Percentiles rank a stretch among this genome's conserved stretches.
phyloP scores from a whole-genome alignment of 2,888 invertebrate genomes.

The Macropis europaea region DNA sequence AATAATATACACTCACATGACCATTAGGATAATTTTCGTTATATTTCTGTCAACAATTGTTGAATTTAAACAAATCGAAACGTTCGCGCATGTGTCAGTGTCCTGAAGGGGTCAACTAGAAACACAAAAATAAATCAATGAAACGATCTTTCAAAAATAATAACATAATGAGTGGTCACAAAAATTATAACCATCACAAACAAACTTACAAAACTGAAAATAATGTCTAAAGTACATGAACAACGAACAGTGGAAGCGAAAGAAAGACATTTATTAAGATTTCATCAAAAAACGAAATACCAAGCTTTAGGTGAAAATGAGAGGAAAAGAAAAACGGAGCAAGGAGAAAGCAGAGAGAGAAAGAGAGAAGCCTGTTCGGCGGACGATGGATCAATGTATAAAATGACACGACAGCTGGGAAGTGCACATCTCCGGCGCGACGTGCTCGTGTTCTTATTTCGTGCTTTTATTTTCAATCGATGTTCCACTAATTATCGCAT shows the following conservation, averaged over 20 bases:
- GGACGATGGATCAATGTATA: slow-evolving; percentile 53
- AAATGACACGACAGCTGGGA: slow-evolving; percentile 73
- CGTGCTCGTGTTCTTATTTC: slow-evolving; percentile 18
- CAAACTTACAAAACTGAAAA: too few relatives aligned
- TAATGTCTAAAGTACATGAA: background rate
- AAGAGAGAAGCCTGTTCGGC: slow-evolving; percentile 18
- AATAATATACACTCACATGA: too few relatives aligned
- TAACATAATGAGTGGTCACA: too few relatives aligned
- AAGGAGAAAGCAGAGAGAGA: background rate
- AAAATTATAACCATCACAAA: too few relatives aligned
- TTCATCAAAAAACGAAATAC: background rate
- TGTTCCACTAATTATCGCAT: slow-evolving; percentile 34
- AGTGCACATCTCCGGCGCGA: slow-evolving; percentile 53
- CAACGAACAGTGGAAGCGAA: background rate
- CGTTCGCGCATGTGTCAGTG: too few relatives aligned
- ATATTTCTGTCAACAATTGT: too few relatives aligned
- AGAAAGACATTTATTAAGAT: background rate
- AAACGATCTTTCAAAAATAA: too few relatives aligned
- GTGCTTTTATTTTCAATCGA: slow-evolving; percentile 18
- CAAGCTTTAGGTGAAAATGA: background rate
- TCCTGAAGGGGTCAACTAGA: too few relatives aligned
- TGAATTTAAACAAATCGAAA: too few relatives aligned
- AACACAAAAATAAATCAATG: too few relatives aligned
- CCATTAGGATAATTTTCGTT: too few relatives aligned
- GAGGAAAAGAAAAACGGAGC: background rate